A percentile compares a stretch with the other conserved stretches of the same genome.
Evolutionary conservation across 1,140 invertebrate genomes (phyloP).

Genomic region (Hylyphantes graminicola): DNA sequence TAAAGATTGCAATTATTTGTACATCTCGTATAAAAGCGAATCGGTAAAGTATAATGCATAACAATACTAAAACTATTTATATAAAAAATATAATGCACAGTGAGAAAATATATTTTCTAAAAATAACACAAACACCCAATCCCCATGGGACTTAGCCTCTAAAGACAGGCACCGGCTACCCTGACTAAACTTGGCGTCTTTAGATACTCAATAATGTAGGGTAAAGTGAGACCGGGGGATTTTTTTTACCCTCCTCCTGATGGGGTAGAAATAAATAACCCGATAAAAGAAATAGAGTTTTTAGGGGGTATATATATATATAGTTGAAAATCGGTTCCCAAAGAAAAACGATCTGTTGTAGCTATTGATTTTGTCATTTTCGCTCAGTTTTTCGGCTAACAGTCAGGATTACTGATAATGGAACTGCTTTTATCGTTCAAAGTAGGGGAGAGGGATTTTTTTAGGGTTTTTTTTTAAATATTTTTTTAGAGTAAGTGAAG

Average conservation of each 20-base stretch:
- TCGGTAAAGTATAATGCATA: too few relatives aligned
- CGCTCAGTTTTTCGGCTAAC: slow-evolving; percentile 57
- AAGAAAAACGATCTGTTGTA: slow-evolving; percentile 51
- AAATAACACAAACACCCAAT: too few relatives aligned
- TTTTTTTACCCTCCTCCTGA: not conserved
- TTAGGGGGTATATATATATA: slow-evolving; percentile 48
- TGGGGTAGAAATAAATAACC: slow-evolving; percentile 43
- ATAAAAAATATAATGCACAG: too few relatives aligned
- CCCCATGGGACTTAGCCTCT: too few relatives aligned
- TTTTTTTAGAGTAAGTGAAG: not conserved
- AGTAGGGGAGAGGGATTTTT: slow-evolving; percentile 18
- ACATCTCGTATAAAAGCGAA: too few relatives aligned
- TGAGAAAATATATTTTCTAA: too few relatives aligned
- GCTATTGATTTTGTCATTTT: slow-evolving; percentile 60
- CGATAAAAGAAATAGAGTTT: slow-evolving; percentile 32
- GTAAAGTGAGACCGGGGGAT: slow-evolving; percentile 9
- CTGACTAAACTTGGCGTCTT: slow-evolving; percentile 55
- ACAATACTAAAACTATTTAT: too few relatives aligned
- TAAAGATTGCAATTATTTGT: too few relatives aligned
- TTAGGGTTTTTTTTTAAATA: not conserved
- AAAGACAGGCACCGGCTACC: slow-evolving; percentile 31
- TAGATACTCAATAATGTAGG: slow-evolving; percentile 59
- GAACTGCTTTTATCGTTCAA: slow-evolving; percentile 58
- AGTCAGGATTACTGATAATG: slow-evolving; percentile 58
- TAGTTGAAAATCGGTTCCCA: slow-evolving; percentile 50